Percentiles rank a stretch among this genome's conserved stretches.
These are phyloP conservation scores for Euzetes globulus DNA, from an alignment of 2,888 invertebrate genomes.

Conservation along the genomic window DNA sequence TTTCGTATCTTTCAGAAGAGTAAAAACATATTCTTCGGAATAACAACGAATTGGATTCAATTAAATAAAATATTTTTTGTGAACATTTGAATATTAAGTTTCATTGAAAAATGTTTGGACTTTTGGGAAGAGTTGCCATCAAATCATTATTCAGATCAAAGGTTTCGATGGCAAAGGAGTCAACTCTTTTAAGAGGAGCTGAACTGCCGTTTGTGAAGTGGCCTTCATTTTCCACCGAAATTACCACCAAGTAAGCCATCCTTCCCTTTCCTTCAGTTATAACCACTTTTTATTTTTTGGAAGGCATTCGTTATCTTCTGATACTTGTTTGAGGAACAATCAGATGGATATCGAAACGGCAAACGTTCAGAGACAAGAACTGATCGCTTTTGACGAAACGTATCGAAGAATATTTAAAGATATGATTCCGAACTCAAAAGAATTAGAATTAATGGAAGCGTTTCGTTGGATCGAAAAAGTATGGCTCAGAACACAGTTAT, in stretches of 20 bases:
- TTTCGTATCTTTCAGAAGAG: neutral
- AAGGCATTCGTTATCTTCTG: slow-evolving; percentile 6
- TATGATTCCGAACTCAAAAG: slow-evolving; percentile 11
- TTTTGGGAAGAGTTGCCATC: neutral
- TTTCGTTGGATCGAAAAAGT: slow-evolving; percentile 25
- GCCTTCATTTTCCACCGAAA: slow-evolving; percentile 4
- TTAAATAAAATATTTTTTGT: neutral
- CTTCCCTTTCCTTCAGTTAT: neutral
- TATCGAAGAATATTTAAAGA: slow-evolving; percentile 16
- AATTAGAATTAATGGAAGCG: slow-evolving; percentile 6
- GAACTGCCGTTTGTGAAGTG: neutral
- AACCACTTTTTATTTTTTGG: neutral
- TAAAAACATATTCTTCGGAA: neutral
- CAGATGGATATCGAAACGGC: neutral
- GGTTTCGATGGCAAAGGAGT: neutral
- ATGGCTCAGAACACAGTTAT: neutral
- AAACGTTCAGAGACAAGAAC: neutral
- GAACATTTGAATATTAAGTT: neutral
- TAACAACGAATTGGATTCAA: neutral
- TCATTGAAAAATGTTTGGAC: slow-evolving; percentile 22
- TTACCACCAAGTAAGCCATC: neutral
- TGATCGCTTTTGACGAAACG: slow-evolving; percentile 19
- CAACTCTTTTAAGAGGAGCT: neutral
- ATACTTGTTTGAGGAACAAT: neutral
- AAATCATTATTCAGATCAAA: neutral